Percentiles rank a stretch among this genome's conserved stretches.
These are phyloP conservation scores for Phrynocephalus vlangalii DNA, from an alignment of 2,797 vertebrate genomes.

Conservation along the genomic window DNA sequence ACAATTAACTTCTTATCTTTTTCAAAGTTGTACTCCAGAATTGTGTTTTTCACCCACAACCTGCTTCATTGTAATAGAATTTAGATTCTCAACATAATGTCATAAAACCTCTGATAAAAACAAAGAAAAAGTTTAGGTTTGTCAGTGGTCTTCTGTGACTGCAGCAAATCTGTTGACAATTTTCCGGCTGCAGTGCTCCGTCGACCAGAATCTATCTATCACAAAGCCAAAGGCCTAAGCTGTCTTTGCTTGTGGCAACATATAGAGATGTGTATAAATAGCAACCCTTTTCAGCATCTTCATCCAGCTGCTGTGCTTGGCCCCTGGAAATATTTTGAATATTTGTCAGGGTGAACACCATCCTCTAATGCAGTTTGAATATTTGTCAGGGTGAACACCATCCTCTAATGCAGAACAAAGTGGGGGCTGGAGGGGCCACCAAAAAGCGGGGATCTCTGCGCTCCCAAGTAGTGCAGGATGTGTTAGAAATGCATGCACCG, in stretches of 20 bases:
- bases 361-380: constrained; percentile 47
- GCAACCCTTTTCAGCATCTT: constrained; percentile 29
- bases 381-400: constrained; percentile 38
- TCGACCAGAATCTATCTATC: not conserved
- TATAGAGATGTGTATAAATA: accelerated
- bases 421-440: constrained; percentile 23
- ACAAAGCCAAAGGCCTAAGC: not conserved
- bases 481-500: constrained; percentile 2
- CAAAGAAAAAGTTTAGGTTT: not conserved
- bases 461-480: not conserved
- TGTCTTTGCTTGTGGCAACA: constrained; percentile 15
- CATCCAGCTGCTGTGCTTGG: constrained; percentile 58
- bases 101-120: too few relatives aligned
- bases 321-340: constrained; percentile 37
- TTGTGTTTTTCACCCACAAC: not conserved
- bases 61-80: not conserved
- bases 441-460: not conserved
- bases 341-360: constrained; percentile 38
- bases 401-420: constrained; percentile 44
- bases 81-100: not conserved
- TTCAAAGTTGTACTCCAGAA: not conserved
- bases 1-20: not conserved
- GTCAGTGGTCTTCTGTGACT: not conserved
- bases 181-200: not conserved
- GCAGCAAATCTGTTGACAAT: too few relatives aligned